Percentiles rank a stretch among this genome's conserved stretches.
phyloP scores from a whole-genome alignment of 2,113 vertebrate genomes.

The Anoura caudifer region DNA sequence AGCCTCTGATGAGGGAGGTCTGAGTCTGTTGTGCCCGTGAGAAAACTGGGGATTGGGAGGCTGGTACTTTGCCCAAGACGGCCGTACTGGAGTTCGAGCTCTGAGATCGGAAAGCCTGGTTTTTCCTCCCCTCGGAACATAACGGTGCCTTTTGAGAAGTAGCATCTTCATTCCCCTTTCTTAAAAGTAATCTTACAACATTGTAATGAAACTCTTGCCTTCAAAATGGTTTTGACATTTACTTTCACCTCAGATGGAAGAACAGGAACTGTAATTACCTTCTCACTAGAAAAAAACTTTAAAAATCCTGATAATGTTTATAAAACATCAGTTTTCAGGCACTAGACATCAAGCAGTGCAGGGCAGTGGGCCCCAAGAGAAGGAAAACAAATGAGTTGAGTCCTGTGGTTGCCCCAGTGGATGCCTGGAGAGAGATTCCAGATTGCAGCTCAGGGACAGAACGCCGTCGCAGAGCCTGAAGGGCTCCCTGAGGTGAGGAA shows the following conservation, averaged over 20 bases:
- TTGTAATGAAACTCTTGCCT: conserved; percentile 25
- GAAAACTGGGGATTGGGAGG: background rate
- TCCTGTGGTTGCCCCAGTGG: background rate
- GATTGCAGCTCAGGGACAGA: background rate
- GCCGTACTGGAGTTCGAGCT: background rate
- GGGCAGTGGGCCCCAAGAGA: background rate
- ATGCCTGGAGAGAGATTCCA: background rate
- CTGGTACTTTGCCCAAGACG: background rate
- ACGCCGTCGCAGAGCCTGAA: background rate
- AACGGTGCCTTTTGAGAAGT: background rate
- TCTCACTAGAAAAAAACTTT: background rate
- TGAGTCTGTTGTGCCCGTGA: background rate
- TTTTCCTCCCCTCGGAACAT: background rate
- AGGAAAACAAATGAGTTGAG: background rate
- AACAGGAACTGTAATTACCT: background rate
- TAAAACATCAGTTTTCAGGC: background rate
- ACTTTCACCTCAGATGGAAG: background rate
- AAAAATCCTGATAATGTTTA: background rate
- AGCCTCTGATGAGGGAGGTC: background rate
- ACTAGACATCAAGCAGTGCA: background rate
- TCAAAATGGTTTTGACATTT: background rate
- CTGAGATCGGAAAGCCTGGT: background rate
- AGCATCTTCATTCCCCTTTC: background rate
- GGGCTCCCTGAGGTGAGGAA: background rate
- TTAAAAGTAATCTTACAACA: background rate